A percentile compares a stretch with the other conserved stretches of the same genome.
These are phyloP conservation scores for Zygaena filipendulae DNA, from an alignment of 2,888 invertebrate species.

Conservation along the genomic window DNA sequence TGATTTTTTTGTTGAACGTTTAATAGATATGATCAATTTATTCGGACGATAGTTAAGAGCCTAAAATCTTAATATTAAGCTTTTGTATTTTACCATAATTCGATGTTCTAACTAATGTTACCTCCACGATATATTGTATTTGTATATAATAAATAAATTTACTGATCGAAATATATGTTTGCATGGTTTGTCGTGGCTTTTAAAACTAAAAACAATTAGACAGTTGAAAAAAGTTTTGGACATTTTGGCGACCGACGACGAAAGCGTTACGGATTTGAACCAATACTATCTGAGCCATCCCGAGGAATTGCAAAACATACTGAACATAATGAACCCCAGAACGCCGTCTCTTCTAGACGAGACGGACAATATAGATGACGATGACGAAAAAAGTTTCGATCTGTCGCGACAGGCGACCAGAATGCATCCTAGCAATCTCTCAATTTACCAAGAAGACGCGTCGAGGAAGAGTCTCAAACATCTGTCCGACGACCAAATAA, in stretches of 20 bases:
- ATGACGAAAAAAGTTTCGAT: constrained; percentile 43
- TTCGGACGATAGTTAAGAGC: no score
- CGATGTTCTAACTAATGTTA: no score
- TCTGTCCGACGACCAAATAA: constrained; percentile 50
- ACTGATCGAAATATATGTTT: no score
- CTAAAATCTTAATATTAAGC: no score
- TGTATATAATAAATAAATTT: no score
- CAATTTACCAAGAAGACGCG: constrained; percentile 47
- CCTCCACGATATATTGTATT: no score
- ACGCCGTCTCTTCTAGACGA: constrained; percentile 44
- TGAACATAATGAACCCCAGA: constrained; percentile 47
- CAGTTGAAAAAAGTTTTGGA: constrained; percentile 70
- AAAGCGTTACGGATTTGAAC: constrained; percentile 44
- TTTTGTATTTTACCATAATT: no score
- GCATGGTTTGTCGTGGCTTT: constrained; percentile 57
- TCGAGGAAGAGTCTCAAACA: constrained; percentile 45
- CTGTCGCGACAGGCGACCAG: constrained; percentile 36
- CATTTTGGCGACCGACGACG: constrained; percentile 66
- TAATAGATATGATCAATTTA: no score
- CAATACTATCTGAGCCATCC: constrained; percentile 50
- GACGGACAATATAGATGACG: constrained; percentile 42
- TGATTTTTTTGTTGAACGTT: no score
- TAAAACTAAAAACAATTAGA: constrained; percentile 34
- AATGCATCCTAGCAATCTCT: constrained; percentile 38
- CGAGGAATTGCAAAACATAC: constrained; percentile 45